Base-by-base conservation (phyloP, 2,797 vertebrate genomes). In the Myripristis jacobus region DNA sequence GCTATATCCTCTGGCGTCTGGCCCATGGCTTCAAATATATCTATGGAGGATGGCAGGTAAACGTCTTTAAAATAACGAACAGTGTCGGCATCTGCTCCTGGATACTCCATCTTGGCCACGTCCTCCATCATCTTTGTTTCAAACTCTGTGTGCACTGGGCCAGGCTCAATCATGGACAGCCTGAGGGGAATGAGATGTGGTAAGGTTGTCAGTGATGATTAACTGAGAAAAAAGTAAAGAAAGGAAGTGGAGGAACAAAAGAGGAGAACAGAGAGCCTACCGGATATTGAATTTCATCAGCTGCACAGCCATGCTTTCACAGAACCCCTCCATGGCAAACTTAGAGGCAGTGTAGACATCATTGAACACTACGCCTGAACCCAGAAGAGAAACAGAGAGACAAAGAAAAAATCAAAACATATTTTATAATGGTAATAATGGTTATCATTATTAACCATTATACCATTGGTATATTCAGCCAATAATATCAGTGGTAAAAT, bases 291-390 rank as follows among this genome's bases (percentile, higher is more conserved):
- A 98, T 83, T 95, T 96, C 64, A 96, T 93, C 63, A 98, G 92
- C 34, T 98, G 97, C 77, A 98, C 94, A 0, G 96, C 96, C 85
- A 98, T 88, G 57, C 96, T 96, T 92, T 98, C 97, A 22, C 96
- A 98, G 91, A 98, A 98, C 0, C 97, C 97, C 84, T 98, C 97
- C 82, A 98, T 92, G 31, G 97, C 96, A 24, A 98, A 98, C 88
- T 98, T 98, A 65, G 97, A 98, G 85, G 97, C 97, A 0, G 96
- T 94, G 12, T 98, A 98, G 87, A 97, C 86, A 0, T 98, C 97
- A 0, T 98, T 98, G 87, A 98, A 98, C 57, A 97, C 82, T 27
- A 98, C 92, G 21, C 97, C 97, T 98, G 81, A 27, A 67, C 11
- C 44, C 27, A 64, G 50, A 75, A 51, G 24, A 58, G 38, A 64